Base-by-base conservation (phyloP, 2,797 vertebrate genomes). In the Rhinophrynus dorsalis region DNA sequence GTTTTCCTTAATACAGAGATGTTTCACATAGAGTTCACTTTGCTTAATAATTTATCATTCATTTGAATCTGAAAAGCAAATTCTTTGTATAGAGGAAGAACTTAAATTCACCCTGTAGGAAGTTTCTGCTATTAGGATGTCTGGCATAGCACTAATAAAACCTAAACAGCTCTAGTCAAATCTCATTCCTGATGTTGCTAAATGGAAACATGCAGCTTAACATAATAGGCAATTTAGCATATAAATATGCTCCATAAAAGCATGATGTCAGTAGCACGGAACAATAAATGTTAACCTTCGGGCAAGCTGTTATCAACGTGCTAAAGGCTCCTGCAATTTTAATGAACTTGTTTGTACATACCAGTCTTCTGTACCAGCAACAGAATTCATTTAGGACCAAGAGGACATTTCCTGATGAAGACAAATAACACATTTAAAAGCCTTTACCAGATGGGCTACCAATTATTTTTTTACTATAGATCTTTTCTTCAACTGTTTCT, bases 141-240 rank as follows among this genome's bases (percentile, higher is more conserved):
- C 74, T 75, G 77, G 78, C 67, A 77, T 60, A 79, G 76, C 68
- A 76, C 84, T 85, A 88, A 86, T 88, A 87, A 90, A 89, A 88
- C 79, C 76, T 74, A 85, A 87, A 82, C 75, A 79, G 74, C 86
- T 83, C 70, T 5, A 86, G 79, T 85, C 84, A 85, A 81, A 86
- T 86, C 81, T 84, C 84, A 79, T 86, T 87, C 81, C 83, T 81
- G 79, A 86, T 87, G 74, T 68, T 84, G 71, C 82, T 88, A 85
- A 90, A 86, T 83, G 76, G 78, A 74, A 84, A 79, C 78, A 82
- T 76, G 76, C 58, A 82, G 67, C 76, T 86, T 82, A 88, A 86
- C 79, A 84, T 85, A 89, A 88, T 84, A 85, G 84, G 74, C 82
- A 85, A 88, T 87, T 90, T 89, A 88, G 79, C 84, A 89, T 84